Conservation (phyloP, 2,113 vertebrate species). For the Sylvia atricapilla region DNA sequence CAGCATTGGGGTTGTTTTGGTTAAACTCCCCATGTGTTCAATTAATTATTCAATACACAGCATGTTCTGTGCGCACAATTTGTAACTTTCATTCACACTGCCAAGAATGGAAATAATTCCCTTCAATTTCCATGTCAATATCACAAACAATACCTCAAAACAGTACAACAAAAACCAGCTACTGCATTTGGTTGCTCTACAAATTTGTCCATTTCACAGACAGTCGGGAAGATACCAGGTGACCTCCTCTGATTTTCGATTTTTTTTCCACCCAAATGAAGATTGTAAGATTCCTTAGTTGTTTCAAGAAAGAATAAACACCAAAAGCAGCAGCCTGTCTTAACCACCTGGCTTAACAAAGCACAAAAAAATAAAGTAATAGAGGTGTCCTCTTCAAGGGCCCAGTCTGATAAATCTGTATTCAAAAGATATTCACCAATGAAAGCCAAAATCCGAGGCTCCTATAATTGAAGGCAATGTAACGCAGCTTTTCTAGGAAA, state of each 20-base stretch:
- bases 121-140: neutral
- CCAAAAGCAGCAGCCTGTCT: neutral
- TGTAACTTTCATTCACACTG: neutral
- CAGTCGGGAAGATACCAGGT: neutral
- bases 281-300: neutral
- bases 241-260: neutral
- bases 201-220: neutral
- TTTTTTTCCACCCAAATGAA: neutral
- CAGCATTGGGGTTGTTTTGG: neutral
- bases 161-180: neutral
- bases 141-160: neutral
- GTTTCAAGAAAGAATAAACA: neutral
- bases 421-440: neutral
- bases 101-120: neutral
- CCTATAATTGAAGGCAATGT: accelerated
- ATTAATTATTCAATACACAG: accelerated
- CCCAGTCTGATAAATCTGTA: neutral
- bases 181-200: neutral
- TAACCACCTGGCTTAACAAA: neutral
- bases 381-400: neutral
- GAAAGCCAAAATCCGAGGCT: neutral
- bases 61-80: accelerated
- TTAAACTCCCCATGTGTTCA: neutral
- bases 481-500: neutral
- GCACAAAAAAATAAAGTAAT: neutral